Conservation (phyloP, 1,140 invertebrate species). For the Aphaenogaster ashmeadi region DNA sequence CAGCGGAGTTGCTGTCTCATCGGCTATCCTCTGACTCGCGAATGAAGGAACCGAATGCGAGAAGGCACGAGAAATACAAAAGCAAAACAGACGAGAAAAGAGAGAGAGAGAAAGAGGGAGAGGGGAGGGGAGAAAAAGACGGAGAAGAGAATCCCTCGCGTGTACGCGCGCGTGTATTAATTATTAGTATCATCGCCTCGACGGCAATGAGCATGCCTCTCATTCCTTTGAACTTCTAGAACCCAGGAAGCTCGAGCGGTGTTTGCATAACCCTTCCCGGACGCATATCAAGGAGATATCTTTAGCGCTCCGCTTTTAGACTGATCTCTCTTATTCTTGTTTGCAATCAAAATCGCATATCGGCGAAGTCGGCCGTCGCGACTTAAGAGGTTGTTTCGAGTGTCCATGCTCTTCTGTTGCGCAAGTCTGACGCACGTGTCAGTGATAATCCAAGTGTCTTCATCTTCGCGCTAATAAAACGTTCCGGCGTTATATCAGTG, state of each 20-base stretch:
- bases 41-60: background rate
- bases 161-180: constrained; percentile 63
- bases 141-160: constrained; percentile 17
- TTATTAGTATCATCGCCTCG: constrained; percentile 66
- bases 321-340: constrained; percentile 13
- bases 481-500: background rate
- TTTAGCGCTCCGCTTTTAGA: constrained; percentile 12
- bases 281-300: constrained; percentile 15
- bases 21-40: constrained; percentile 34
- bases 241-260: constrained; percentile 7
- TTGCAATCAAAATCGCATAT: constrained; percentile 21
- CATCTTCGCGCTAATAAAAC: constrained; percentile 2
- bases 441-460: constrained; percentile 1
- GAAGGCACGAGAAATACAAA: background rate
- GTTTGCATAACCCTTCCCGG: constrained; percentile 19
- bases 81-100: background rate
- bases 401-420: background rate
- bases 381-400: constrained; percentile 12
- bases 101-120: background rate
- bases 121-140: background rate
- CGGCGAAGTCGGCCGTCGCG: background rate
- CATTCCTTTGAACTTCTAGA: constrained; percentile 19
- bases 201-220: constrained; percentile 15
- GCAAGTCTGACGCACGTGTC: constrained; percentile 1
- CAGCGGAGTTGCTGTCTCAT: constrained; percentile 67